Base-by-base conservation (phyloP, 1,140 invertebrate species). In the Drosophila biarmipes region DNA sequence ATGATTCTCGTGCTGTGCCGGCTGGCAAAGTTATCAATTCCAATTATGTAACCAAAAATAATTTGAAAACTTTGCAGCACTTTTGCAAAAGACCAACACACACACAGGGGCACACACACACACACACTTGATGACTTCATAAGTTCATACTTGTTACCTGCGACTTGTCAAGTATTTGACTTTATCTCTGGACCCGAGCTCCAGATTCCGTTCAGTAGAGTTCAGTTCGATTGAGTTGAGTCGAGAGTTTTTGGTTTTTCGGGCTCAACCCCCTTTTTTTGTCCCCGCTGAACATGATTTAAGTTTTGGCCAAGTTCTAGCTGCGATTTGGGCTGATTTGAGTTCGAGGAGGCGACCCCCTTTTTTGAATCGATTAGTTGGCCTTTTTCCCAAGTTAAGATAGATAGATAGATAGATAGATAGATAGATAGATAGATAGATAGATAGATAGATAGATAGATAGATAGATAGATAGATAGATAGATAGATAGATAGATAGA, bases 21-120 rank as follows among this genome's bases (percentile, higher is more conserved):
- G 54, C 61, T 69, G 75, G 72, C 80, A 87, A 87, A 87, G 84
- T 87, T 87, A 87, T 87, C 84, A 87, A 87, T 87, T 89, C 84
- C 84, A 87, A 87, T 87, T 87, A 87, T 89, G 81, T 90, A 87
- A 87, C 84, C 84, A 87, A 87, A 87, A 87, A 87, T 87, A 87
- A 87, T 87, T 87, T 87, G 84, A 87, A 87, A 87, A 87, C 84
- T 87, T 87, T 89, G 57, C 81, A 69, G 82, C 78, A 87, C 81
- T 86, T 73, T 78, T 58, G 78, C 63, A 78, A 86, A 81, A 67
- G 82, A 80, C 80, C 63, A 77, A 77, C 78, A 24, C 11, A 29
- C 10, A 48, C 7, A 49, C n/a, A 51, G 29, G 54, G 21, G 48
- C 15, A 57, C 35, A 58, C 21, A 61, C 21, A 61, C 38, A 64